Base-by-base conservation (phyloP, 37 sponge, comb jelly and placozoan genomes). In the Bolinopsis microptera region DNA sequence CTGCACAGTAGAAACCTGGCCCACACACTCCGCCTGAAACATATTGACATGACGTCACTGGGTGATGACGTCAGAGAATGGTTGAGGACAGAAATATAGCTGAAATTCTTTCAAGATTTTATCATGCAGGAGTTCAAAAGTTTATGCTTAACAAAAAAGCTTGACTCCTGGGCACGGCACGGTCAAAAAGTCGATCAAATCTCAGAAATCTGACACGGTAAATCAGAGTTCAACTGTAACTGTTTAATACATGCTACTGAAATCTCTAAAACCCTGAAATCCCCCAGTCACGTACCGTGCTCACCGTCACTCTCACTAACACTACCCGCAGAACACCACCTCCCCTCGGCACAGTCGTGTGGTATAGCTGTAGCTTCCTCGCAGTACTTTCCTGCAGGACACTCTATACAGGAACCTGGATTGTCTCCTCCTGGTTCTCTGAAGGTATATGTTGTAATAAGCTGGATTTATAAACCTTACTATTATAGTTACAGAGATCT, bases 321-420 rank as follows among this genome's bases (percentile, higher is more conserved):
- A 35, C 69, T 16, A 2, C 93, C 76, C 0, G 93, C 93, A n/a
- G 34, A 5, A 93, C 93, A 69, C 74, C 76, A 93, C 72, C 76
- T 69, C n/a, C 93, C 93, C 28, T 21, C 39, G 8, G 93, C 69
- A 93, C 93, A 93, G 38, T 68, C 69, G 1, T 31, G 23, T 16
- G 90, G 90, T 9, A 23, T 26, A 23, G 72, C 93, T 23, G 75
- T 72, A 33, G 67, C 94, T 35, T 93, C 70, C 27, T 37, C 93
- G n/a, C 93, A 93, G 76, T 69, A 93, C 39, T 93, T 93, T 33
- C 75, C 76, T 30, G 70, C 72, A 38, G 93, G 93, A 93, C 93
- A 93, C 39, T 69, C 39, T 25, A 30, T n/a, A 72, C 93, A 93
- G 5, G 93, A 38, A 5, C 61, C 90, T 30, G 22, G 2, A 18